Base-by-base conservation (phyloP, 1,140 invertebrate genomes). In the Drosophila teissieri region DNA sequence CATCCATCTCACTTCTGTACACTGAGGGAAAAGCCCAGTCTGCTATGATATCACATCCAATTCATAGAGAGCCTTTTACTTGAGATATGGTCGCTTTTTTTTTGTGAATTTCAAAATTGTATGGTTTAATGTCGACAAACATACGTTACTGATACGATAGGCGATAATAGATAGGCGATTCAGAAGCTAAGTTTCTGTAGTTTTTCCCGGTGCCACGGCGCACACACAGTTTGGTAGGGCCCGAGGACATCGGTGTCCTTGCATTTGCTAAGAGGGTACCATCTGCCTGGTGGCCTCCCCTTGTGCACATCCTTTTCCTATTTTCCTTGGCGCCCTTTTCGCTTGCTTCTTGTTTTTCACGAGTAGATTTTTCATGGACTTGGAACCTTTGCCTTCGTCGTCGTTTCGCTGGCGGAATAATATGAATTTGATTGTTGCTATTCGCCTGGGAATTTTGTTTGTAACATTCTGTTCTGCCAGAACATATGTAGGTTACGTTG, bases 231-330 rank as follows among this genome's bases (percentile, higher is more conserved):
- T 45, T 15, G 48, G 49, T 46, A 11, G 10, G 57, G 49, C 70
- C 46, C 34, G 37, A 72, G 70, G 67, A 72, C 49, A 52, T 72
- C 22, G 34, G 48, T 61, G 54, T 73, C 67, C 67, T 73, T 72
- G 64, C 64, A 69, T 72, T 69, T 36, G 39, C 46, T 65, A 65
- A 65, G 64, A 68, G 64, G 61, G 64, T 68, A 68, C 65, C 64
- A 68, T 68, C 64, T 68, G 64, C 46, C 61, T 52, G 31, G 46
- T 63, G 60, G 54, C 60, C 60, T 34, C 17, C 60, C 54, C 34
- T 48, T 62, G 10, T 22, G 15, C 44, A 34, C 46, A 15, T 40
- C 36, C 17, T 52, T n/a, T 4, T 0, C 62, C 40, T 31, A 17
- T 46, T 46, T 42, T 34, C 36, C 58, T 49, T 51, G 62, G 63